Conservation (phyloP, 1,140 invertebrate genomes). For the Drosophila sproati region DNA sequence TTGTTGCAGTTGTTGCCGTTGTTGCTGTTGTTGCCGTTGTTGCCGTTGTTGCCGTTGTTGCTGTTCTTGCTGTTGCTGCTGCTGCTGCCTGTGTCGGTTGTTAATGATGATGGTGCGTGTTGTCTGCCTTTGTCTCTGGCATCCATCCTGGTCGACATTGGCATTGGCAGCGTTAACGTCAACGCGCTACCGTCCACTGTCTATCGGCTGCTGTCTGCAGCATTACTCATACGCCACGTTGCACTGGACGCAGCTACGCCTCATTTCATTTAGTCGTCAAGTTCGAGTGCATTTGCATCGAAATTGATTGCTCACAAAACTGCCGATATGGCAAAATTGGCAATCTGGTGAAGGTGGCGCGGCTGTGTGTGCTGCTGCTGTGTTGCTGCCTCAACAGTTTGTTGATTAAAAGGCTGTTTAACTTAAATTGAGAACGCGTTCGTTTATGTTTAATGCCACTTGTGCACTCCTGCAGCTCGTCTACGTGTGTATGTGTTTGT, state of each 20-base stretch:
- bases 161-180: slow-evolving; percentile 16
- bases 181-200: slow-evolving; percentile 1
- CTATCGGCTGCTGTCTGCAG: slow-evolving; percentile 1
- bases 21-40: no score
- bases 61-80: slow-evolving; percentile 21
- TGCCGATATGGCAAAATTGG: slow-evolving; percentile 77
- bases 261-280: slow-evolving; percentile 80
- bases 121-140: slow-evolving; percentile 38
- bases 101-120: slow-evolving; percentile 51
- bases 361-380: slow-evolving; percentile 1
- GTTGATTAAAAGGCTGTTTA: slow-evolving; percentile 78
- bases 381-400: slow-evolving; percentile 72
- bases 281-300: slow-evolving; percentile 82
- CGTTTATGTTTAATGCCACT: slow-evolving; percentile 45
- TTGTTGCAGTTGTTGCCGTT: no score
- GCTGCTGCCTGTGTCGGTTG: slow-evolving; percentile 23
- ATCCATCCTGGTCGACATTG: slow-evolving; percentile 16
- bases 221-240: slow-evolving; percentile 70
- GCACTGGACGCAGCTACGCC: slow-evolving; percentile 42
- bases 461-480: slow-evolving; percentile 2
- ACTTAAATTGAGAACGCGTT: slow-evolving; percentile 55
- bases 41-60: background rate
- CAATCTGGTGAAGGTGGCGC: slow-evolving; percentile 55
- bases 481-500: background rate
- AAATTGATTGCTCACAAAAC: slow-evolving; percentile 83